A percentile compares a stretch with the other conserved stretches of the same genome.
Evolutionary conservation across 2,113 vertebrate species (phyloP).

Genomic region (Amblyornis subalaris): DNA sequence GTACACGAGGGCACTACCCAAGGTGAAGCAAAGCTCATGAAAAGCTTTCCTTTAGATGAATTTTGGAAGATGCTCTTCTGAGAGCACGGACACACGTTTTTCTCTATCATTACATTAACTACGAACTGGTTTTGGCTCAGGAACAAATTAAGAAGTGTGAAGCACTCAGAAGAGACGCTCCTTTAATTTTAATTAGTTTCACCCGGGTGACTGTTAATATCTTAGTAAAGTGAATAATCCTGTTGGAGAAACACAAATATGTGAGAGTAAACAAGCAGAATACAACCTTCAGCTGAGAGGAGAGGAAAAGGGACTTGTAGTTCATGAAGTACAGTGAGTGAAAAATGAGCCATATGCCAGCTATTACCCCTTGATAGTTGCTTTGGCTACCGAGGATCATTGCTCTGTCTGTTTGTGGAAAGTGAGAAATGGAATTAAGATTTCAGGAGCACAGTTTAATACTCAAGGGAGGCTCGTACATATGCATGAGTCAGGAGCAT

Average conservation of each 20-base stretch:
- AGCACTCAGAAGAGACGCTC: background rate
- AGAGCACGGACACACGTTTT: background rate
- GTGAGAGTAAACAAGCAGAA: background rate
- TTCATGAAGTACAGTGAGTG: background rate
- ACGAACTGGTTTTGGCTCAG: background rate
- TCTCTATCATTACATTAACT: background rate
- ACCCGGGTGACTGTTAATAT: background rate
- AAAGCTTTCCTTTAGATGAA: background rate
- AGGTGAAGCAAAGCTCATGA: background rate
- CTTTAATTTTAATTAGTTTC: background rate
- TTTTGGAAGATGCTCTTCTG: background rate
- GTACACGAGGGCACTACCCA: background rate
- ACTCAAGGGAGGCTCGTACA: background rate
- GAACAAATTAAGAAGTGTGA: background rate
- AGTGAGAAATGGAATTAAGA: constrained; percentile 29
- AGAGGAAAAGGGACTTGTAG: background rate
- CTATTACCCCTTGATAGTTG: background rate
- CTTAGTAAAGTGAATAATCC: background rate
- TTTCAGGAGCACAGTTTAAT: constrained; percentile 6
- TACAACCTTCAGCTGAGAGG: background rate
- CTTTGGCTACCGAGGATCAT: background rate
- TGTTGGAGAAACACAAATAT: background rate
- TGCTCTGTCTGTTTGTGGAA: constrained; percentile 1
- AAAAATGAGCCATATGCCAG: background rate
- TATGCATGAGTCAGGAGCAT: background rate